Evolutionary conservation across 1,140 invertebrate genomes (phyloP), one percentile per base, ranked within the genome.

Genomic region (Orchesella cincta): DNA sequence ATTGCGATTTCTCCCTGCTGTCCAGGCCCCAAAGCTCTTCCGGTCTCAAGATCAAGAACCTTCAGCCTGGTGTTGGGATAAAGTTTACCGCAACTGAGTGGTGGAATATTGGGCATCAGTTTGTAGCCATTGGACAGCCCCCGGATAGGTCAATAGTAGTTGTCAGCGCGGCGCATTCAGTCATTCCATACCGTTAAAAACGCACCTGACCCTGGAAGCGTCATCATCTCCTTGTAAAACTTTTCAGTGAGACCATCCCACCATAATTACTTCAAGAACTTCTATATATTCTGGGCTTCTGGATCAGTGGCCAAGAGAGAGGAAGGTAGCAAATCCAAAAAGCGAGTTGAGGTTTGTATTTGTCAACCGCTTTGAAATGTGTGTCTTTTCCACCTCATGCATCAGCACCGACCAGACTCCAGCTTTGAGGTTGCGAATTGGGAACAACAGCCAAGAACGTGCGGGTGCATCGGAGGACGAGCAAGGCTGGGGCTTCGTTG

Each of bases 101-200:
- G 31, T 14, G 80, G 80, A 0, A 78, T 74, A 31, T 78, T 74
- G 26, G 67, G 67, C n/a, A 79, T 71, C n/a, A 74, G 16, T 75
- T 39, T 74, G 77, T 62, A 77, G 1, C 76, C 79, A 20, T 76
- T 16, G 1, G 33, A 36, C 26, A 76, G 29, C 16, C 77, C 77
- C 16, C 77, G 52, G n/a, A n/a, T 3, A 81, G 73, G 73, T 81
- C 79, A 52, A 81, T 75, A 1, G 79, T 81, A 0, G 79, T 81
- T 5, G 79, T 78, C 0, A 81, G 70, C 12, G 79, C 79, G 1
- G 72, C 79, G 64, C 79, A 81, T 52, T 81, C 79, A 0, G 79
- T 81, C 79, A 81, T 78, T 0, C 79, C 79, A 57, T 76, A 81
- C 79, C 79, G 39, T 81, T 81, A 35, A 78, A 52, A 1, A 73